Evolutionary conservation across 2,113 vertebrate species (phyloP).

Genomic region (Alethe diademata): DNA sequence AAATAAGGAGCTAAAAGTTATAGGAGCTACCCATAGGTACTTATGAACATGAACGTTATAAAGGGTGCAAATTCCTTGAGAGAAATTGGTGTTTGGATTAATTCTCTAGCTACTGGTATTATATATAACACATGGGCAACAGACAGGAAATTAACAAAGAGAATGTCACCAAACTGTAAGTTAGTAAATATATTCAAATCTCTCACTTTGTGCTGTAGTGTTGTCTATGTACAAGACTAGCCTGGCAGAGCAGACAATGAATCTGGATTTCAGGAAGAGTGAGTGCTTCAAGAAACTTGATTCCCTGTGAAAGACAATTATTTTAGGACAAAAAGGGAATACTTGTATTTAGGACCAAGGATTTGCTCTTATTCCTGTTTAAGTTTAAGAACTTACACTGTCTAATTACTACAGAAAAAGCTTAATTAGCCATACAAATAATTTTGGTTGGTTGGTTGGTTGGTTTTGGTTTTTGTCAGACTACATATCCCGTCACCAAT

Average conservation of each 20-base stretch:
- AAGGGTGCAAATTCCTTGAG: neutral
- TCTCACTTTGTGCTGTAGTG: neutral
- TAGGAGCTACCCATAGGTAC: neutral
- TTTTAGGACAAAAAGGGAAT: neutral
- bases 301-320: neutral
- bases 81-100: neutral
- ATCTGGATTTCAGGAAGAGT: neutral
- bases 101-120: neutral
- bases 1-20: neutral
- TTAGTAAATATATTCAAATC: neutral
- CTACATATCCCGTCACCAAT: neutral
- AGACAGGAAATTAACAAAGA: neutral
- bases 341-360: neutral
- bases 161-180: neutral
- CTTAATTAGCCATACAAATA: neutral
- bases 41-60: neutral
- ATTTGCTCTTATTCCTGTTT: neutral
- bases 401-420: neutral
- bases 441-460: neutral
- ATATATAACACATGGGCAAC: neutral
- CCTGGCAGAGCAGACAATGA: neutral
- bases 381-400: neutral
- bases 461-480: neutral
- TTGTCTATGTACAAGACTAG: accelerated
- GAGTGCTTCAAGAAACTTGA: neutral